Conservation (phyloP, 2,888 invertebrate species). For the Dascillus cervinus region DNA sequence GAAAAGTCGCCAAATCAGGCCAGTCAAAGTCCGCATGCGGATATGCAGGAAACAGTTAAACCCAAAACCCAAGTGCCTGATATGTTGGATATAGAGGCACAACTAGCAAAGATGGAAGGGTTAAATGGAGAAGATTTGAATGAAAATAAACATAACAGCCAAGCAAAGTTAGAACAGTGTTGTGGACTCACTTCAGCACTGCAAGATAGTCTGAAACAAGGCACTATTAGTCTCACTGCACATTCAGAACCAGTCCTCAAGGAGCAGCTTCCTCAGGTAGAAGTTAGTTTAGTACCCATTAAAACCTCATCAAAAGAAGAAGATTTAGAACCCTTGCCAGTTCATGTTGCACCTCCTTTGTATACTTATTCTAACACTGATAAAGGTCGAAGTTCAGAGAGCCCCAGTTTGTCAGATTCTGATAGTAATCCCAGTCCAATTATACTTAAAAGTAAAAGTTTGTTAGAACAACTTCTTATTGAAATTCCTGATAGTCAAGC, state of each 20-base stretch:
- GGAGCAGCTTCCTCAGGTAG: conserved; percentile 22
- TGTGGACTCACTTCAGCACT: conserved; percentile 35
- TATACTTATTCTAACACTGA: conserved; percentile 74
- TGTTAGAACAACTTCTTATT: conserved; percentile 72
- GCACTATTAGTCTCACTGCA: conserved; percentile 21
- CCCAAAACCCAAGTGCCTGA: conserved; percentile 44
- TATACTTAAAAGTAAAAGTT: conserved; percentile 48
- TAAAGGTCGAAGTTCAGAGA: conserved; percentile 42
- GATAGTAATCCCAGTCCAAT: conserved; percentile 30
- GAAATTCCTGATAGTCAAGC: conserved; percentile 60
- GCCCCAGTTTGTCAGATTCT: conserved; percentile 33
- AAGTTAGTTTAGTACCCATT: conserved; percentile 25
- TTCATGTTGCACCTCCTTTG: conserved; percentile 63
- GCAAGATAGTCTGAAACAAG: conserved; percentile 33
- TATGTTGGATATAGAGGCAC: conserved; percentile 61
- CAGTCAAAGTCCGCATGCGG: conserved; percentile 59
- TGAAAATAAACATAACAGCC: conserved; percentile 22
- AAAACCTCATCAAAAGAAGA: conserved; percentile 26
- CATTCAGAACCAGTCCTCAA: conserved; percentile 11
- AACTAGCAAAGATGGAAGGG: conserved; percentile 61
- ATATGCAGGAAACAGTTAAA: conserved; percentile 28
- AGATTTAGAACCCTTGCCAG: conserved; percentile 55
- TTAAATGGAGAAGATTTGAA: conserved; percentile 30
- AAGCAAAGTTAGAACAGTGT: conserved; percentile 34
- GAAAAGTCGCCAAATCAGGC: conserved; percentile 74